These are phyloP conservation scores for Pecten maximus DNA, from an alignment of 2,888 invertebrate species.

Conservation along the genomic window DNA sequence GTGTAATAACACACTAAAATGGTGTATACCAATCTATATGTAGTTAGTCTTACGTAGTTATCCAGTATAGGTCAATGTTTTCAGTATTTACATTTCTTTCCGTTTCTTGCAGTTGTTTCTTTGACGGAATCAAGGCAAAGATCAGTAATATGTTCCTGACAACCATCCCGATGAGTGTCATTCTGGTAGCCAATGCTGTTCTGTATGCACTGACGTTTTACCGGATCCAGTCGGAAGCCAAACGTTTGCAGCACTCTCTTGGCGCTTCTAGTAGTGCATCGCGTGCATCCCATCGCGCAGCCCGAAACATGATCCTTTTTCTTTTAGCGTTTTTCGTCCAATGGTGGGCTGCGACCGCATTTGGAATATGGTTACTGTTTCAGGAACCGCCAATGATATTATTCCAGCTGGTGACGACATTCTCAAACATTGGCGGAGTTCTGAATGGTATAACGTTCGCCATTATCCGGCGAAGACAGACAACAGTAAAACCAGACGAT, in stretches of 20 bases:
- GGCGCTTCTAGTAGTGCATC: not conserved
- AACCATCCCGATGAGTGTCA: slow-evolving; percentile 24
- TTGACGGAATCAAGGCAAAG: slow-evolving; percentile 27
- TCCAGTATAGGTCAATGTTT: too few relatives aligned
- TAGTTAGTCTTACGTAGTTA: too few relatives aligned
- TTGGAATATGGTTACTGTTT: not conserved
- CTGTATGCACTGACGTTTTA: slow-evolving; percentile 40
- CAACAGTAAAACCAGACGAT: not conserved
- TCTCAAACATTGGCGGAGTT: slow-evolving; percentile 17
- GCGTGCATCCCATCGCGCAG: not conserved
- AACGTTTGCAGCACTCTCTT: slow-evolving; percentile 22
- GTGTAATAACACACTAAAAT: too few relatives aligned
- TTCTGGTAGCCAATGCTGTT: slow-evolving; percentile 36
- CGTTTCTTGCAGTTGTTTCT: not conserved
- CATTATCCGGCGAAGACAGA: slow-evolving; percentile 5
- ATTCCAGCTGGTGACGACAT: not conserved
- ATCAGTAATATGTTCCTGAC: slow-evolving; percentile 26
- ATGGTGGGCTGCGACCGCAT: not conserved
- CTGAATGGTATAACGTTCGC: not conserved
- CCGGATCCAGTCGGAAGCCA: slow-evolving; percentile 40
- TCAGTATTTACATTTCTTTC: not conserved
- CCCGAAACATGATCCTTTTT: not conserved
- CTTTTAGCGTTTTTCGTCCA: not conserved
- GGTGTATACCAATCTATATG: too few relatives aligned
- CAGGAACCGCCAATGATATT: not conserved